Conservation (phyloP, 2,888 invertebrate species). For the Fabriciana adippe region DNA sequence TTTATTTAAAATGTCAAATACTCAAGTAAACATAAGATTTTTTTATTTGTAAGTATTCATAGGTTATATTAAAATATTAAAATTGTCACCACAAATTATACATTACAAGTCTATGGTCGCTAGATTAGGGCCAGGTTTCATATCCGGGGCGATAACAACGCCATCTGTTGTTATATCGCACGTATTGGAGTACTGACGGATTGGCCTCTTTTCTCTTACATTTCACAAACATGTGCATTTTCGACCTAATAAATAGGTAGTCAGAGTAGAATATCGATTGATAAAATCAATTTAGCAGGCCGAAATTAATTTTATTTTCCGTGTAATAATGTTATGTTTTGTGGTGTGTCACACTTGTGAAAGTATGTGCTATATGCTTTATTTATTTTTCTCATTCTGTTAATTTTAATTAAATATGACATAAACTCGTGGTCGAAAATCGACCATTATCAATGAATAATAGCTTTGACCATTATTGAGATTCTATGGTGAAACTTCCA, state of each 20-base stretch:
- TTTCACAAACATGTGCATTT: background rate
- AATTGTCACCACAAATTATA: background rate
- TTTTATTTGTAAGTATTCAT: no score
- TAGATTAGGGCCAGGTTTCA: conserved; percentile 46
- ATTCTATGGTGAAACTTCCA: no score
- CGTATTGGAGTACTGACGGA: conserved; percentile 32
- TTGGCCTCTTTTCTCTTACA: conserved; percentile 23
- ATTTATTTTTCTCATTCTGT: no score
- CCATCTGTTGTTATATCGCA: conserved; percentile 35
- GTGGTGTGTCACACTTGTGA: background rate
- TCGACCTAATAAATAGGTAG: background rate
- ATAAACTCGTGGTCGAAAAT: no score
- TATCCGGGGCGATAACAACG: conserved; percentile 42
- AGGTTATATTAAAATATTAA: background rate
- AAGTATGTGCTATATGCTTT: background rate
- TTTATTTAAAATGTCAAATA: background rate
- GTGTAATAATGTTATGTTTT: conserved; percentile 4
- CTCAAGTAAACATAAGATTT: no score
- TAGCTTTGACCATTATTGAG: no score
- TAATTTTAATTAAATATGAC: no score
- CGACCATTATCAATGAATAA: no score
- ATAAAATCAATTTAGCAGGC: background rate
- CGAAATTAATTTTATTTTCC: conserved; percentile 8
- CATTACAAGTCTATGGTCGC: conserved; percentile 30
- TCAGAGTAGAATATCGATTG: background rate